Evolutionary conservation across 2,113 vertebrate genomes (phyloP), one percentile per base, ranked within the genome.

Genomic region (Jaculus jaculus): DNA sequence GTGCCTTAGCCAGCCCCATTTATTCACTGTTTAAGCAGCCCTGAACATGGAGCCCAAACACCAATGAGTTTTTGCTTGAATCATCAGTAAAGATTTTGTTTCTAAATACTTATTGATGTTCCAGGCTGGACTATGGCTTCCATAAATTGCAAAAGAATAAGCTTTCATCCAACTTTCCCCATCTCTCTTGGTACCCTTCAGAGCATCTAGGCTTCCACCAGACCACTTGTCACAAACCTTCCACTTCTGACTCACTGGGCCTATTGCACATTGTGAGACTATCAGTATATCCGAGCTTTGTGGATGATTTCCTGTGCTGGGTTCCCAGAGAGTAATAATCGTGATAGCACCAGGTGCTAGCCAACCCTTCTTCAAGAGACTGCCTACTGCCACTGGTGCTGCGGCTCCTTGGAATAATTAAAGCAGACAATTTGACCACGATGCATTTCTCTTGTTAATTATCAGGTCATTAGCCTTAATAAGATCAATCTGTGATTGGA

Each of bases 401-500:
- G 28, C 20, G 71, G 47, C 69, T 89, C 61, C 58, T 94, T 92
- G 37, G 80, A 94, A 96, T 96, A 96, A 97, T 96, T 96, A 92
- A 94, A 95, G 88, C 79, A 95, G 90, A 75, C 75, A 94, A 74
- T 91, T 93, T 93, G 83, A 94, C 72, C 73, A 86, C 63, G 80
- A 77, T 94, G 83, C 79, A 93, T 96, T 95, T 93, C 93, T 95
- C 85, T 95, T 96, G 93, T 94, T 95, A 96, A 97, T 96, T 89
- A 95, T 92, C 77, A 96, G 86, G 88, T 90, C 90, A 95, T 96
- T 96, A 96, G 85, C 72, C 79, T 95, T 95, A 95, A 90, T 96
- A 95, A 94, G 95, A 96, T 95, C 88, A 93, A 95, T 95, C 90
- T 90, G 96, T 95, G 94, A 92, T 94, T 97, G 95, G 66, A 94